phyloP scores from a whole-genome alignment of 2,797 vertebrate species.

The Falco cherrug region DNA sequence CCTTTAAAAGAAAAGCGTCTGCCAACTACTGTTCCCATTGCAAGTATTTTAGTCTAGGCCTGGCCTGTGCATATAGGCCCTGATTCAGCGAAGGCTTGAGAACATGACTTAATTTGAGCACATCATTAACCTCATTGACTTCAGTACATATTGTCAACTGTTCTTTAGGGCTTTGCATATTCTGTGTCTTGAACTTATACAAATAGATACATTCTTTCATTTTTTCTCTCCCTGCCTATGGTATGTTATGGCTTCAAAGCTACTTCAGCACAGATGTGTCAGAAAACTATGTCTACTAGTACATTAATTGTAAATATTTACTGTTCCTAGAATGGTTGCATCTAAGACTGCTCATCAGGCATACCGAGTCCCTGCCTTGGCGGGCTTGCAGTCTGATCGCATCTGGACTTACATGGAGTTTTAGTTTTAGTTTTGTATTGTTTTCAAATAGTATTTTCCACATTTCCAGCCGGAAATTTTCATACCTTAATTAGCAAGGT shows the following conservation, averaged over 20 bases:
- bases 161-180: not conserved
- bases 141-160: not conserved
- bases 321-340: not conserved
- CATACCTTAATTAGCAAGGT: not conserved
- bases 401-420: not conserved
- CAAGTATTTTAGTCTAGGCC: not conserved
- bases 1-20: not conserved
- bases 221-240: not conserved
- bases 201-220: not conserved
- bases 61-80: not conserved
- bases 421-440: not conserved
- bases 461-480: not conserved
- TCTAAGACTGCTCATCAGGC: not conserved
- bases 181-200: not conserved
- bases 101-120: not conserved
- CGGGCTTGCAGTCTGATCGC: not conserved
- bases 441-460: not conserved
- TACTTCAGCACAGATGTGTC: not conserved
- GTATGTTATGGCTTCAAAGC: not conserved
- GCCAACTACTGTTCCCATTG: constrained; percentile 27
- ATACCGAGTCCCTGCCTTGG: not conserved
- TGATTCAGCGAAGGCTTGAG: not conserved
- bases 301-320: not conserved
- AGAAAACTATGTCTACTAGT: not conserved
- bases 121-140: not conserved